These are phyloP conservation scores for Syrista parreyssii DNA, from an alignment of 2,888 invertebrate genomes.

Conservation along the genomic window DNA sequence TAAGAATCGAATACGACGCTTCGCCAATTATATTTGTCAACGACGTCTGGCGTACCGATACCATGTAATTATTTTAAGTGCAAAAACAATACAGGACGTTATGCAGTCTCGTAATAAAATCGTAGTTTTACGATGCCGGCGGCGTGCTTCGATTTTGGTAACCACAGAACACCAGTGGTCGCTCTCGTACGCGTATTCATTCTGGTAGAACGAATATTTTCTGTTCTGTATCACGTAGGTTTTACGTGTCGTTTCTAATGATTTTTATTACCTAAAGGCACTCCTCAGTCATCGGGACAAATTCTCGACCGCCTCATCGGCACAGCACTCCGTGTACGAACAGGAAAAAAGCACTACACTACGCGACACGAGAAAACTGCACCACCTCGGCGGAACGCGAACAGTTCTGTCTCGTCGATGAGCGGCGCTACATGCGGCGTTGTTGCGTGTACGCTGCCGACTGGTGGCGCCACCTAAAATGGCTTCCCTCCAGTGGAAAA, in stretches of 20 bases:
- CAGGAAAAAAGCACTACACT: slow-evolving; percentile 50
- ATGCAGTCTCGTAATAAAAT: neutral
- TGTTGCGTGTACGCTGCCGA: slow-evolving; percentile 32
- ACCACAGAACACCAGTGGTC: neutral
- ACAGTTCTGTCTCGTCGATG: slow-evolving; percentile 49
- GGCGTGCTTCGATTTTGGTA: neutral
- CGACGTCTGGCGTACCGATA: neutral
- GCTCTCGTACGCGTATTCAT: neutral
- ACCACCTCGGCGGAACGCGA: slow-evolving; percentile 52
- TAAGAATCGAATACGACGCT: neutral
- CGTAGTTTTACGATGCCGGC: neutral
- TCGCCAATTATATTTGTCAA: neutral
- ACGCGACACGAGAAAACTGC: slow-evolving; percentile 54
- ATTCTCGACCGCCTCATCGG: slow-evolving; percentile 49
- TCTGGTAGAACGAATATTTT: neutral
- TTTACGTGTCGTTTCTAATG: neutral
- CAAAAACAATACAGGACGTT: neutral
- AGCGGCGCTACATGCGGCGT: slow-evolving; percentile 40
- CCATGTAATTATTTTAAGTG: neutral
- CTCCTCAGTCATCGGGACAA: slow-evolving; percentile 50
- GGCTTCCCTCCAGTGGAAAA: neutral
- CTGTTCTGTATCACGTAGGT: neutral
- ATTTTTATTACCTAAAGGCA: slow-evolving; percentile 53
- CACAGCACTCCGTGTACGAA: slow-evolving; percentile 42
- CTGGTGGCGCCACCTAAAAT: slow-evolving; percentile 27